Base-by-base conservation (phyloP, 2,888 invertebrate genomes). In the Malthinus seriepunctatus region DNA sequence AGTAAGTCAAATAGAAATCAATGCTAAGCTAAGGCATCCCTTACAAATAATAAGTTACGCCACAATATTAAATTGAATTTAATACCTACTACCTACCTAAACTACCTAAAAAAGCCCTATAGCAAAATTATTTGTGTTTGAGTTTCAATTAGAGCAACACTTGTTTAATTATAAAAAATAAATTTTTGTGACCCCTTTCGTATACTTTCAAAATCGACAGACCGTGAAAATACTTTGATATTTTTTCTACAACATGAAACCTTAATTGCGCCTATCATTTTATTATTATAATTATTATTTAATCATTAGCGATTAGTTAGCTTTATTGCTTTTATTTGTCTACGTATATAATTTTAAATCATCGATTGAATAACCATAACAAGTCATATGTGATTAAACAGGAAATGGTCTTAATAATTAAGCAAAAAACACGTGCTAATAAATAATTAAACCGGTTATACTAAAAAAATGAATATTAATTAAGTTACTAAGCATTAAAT, bases 331-430 rank as follows among this genome's bases (percentile, higher is more conserved):
- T 46, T 11, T 52, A 45, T 45, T 35, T 46, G 45, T 52, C 44
- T 37, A n/a, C n/a, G n/a, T 23, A 5, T 23, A 33, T n/a, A n/a
- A 32, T 44, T 52, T 52, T 34, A 45, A 45, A 45, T 14, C 37
- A 14, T 23, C 32, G 45, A 44, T 45, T 52, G 45, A 52, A 45
- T 52, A 52, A 46, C 52, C 52, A 46, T 37, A 52, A 37, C 45
- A 54, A 54, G 54, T 54, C 39, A 47, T 42, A 50, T 44, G 51
- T 56, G 55, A 47, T 34, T 15, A 32, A 47, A 55, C 59, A 59
- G 60, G 55, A 55, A 55, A 44, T 44, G 49, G 42, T 42, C 49
- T 55, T 55, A 55, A 55, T 54, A 50, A 55, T 42, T 50, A 38
- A 42, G 50, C 23, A 32, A 47, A 52, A 54, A 54, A 54, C 54